Evolutionary conservation across 2,113 vertebrate genomes (phyloP).

Genomic region (Vulpes ferrilata): DNA sequence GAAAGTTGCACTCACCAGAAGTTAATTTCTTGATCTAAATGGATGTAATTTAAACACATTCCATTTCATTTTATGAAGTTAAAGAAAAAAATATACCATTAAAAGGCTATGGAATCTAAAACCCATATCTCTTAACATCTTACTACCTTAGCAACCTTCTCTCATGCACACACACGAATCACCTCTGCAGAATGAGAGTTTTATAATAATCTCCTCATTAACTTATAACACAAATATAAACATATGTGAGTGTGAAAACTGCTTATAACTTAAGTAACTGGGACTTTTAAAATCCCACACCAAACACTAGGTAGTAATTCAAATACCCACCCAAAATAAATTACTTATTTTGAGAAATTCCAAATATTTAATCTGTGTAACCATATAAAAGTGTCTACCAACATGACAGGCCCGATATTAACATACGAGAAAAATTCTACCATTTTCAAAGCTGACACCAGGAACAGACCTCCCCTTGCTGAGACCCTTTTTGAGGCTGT

Average conservation of each 20-base stretch:
- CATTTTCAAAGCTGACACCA: background rate
- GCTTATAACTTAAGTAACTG: background rate
- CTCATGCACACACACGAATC: background rate
- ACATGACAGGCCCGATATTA: background rate
- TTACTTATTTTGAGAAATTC: background rate
- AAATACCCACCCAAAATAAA: conserved; percentile 20
- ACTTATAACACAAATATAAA: background rate
- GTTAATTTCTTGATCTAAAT: conserved; percentile 38
- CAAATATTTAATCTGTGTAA: background rate
- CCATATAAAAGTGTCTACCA: background rate
- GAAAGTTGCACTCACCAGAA: background rate
- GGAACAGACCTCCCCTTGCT: background rate
- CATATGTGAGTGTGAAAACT: background rate
- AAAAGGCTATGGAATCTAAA: conserved; percentile 7
- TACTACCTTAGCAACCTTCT: background rate
- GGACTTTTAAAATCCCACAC: conserved; percentile 41
- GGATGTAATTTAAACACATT: background rate
- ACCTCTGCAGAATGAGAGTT: background rate
- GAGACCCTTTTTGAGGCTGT: background rate
- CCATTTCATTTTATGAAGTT: background rate
- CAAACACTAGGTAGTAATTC: conserved; percentile 40
- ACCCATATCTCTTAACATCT: conserved; percentile 1
- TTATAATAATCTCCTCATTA: background rate
- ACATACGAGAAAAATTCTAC: conserved; percentile 53
- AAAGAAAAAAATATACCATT: background rate